phyloP scores from a whole-genome alignment of 1,140 invertebrate species.

The Micrasema minimum region DNA sequence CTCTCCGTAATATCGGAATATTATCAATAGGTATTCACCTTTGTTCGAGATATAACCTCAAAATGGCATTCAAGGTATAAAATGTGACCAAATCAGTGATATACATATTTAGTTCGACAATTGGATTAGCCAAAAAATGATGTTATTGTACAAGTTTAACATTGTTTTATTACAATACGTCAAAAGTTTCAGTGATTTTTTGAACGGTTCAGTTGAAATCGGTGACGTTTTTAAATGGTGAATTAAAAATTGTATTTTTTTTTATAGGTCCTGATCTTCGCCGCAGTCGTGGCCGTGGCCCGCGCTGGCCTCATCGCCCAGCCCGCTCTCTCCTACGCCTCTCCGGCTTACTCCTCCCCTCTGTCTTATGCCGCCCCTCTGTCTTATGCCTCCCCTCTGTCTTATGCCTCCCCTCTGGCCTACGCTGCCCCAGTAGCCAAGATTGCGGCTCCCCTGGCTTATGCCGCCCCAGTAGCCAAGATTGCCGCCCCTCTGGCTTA shows the following conservation, averaged over 20 bases:
- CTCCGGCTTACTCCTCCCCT: conserved; percentile 49
- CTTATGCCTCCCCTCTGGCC: conserved; percentile 45
- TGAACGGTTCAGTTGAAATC: too few relatives aligned
- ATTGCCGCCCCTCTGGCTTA: conserved; percentile 53
- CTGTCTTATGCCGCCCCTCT: conserved; percentile 47
- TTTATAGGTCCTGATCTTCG: conserved; percentile 63
- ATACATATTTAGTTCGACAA: too few relatives aligned
- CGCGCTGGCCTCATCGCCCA: conserved; percentile 58
- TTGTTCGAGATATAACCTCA: conserved; percentile 21
- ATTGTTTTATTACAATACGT: too few relatives aligned
- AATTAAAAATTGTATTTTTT: conserved; percentile 31
- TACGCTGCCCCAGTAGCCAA: conserved; percentile 47
- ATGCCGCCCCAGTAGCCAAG: conserved; percentile 58
- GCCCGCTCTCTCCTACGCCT: conserved; percentile 45
- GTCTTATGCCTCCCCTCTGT: conserved; percentile 46
- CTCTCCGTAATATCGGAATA: background rate
- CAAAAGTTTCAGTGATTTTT: too few relatives aligned
- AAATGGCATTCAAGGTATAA: conserved; percentile 40
- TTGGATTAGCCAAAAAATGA: too few relatives aligned
- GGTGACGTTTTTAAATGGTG: too few relatives aligned
- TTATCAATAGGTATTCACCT: conserved; percentile 33
- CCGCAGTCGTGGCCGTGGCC: conserved; percentile 61
- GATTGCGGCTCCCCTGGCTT: conserved; percentile 60
- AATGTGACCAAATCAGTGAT: background rate
- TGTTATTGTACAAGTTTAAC: too few relatives aligned